Percentiles rank a stretch among this genome's conserved stretches.
Evolutionary conservation across 2,797 vertebrate species (phyloP).

Genomic region (Trichosurus vulpecula): DNA sequence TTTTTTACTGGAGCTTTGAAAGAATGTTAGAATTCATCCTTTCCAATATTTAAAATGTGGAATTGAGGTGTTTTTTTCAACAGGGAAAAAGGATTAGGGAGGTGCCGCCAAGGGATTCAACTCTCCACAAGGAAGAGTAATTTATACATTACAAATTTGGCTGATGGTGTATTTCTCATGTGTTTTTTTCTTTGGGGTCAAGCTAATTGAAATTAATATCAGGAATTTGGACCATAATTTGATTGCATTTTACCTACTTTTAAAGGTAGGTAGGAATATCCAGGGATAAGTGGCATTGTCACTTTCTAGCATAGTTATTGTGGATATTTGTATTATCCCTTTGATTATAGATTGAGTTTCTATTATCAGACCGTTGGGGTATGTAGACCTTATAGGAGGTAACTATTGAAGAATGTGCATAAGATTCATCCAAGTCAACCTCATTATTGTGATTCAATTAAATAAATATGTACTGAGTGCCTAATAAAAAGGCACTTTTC

Average conservation of each 20-base stretch:
- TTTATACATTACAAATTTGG: not conserved
- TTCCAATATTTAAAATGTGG: not conserved
- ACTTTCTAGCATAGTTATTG: not conserved
- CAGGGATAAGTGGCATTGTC: not conserved
- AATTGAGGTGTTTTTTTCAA: not conserved
- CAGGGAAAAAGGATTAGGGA: not conserved
- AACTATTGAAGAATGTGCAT: not conserved
- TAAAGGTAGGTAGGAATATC: not conserved
- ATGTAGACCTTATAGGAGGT: not conserved
- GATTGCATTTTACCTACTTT: not conserved
- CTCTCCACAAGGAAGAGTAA: not conserved
- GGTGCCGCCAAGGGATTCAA: not conserved
- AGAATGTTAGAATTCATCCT: not conserved
- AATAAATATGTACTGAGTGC: not conserved
- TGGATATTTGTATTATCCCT: not conserved
- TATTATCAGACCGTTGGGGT: not conserved
- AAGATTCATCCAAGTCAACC: not conserved
- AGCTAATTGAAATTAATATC: not conserved
- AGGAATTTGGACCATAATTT: not conserved
- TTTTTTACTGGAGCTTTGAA: not conserved
- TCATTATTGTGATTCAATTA: not conserved
- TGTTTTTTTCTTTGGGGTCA: not conserved
- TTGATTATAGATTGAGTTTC: not conserved
- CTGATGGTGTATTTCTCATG: not conserved
- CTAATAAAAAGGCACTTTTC: not conserved